Percentiles rank a stretch among this genome's conserved stretches.
Evolutionary conservation across 2,113 vertebrate genomes (phyloP).

Genomic region (Condylura cristata): DNA sequence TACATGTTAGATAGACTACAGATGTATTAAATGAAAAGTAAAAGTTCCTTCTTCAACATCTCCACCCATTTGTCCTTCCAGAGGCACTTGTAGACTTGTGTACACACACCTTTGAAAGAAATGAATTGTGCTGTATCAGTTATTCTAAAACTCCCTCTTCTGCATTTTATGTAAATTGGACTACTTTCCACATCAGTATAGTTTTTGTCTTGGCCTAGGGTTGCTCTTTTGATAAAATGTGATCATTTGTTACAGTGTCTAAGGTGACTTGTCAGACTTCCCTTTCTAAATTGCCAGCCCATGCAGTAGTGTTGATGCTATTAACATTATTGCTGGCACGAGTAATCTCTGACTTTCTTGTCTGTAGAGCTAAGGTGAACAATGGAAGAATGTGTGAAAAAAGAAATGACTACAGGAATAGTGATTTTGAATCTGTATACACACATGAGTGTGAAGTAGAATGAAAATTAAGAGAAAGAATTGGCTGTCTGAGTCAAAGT

Average conservation of each 20-base stretch:
- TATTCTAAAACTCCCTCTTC: not conserved
- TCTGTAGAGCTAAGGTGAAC: not conserved
- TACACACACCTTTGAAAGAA: not conserved
- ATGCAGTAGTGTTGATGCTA: not conserved
- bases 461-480: not conserved
- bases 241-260: not conserved
- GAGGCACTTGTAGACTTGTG: not conserved
- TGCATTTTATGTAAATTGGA: not conserved
- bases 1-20: not conserved
- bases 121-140: not conserved
- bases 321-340: not conserved
- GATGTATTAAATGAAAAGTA: not conserved
- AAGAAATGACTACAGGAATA: not conserved
- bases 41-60: not conserved
- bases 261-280: not conserved
- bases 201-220: not conserved
- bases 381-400: not conserved
- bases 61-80: not conserved
- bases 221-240: not conserved
- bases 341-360: not conserved
- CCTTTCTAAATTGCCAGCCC: not conserved
- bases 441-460: not conserved
- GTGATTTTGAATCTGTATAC: not conserved
- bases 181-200: not conserved
- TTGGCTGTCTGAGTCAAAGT: not conserved